Evolutionary conservation across 2,888 invertebrate species (phyloP).

Genomic region (Agriopis aurantiaria): DNA sequence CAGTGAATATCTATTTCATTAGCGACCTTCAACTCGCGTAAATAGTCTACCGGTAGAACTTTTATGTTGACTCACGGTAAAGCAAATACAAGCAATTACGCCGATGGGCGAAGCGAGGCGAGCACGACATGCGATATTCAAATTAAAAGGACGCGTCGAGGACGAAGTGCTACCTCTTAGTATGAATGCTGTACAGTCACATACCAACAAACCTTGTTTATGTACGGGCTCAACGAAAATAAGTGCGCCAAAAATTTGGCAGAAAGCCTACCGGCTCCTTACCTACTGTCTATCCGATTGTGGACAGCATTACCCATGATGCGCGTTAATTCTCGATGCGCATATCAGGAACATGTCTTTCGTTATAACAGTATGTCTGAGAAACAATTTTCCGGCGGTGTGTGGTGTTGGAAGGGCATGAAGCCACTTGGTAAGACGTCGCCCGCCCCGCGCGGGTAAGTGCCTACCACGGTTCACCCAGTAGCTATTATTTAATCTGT

Average conservation of each 20-base stretch:
- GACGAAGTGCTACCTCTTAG: background rate
- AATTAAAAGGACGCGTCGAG: conserved; percentile 32
- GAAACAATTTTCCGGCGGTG: conserved; percentile 61
- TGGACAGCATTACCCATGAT: background rate
- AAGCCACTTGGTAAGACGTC: conserved; percentile 5
- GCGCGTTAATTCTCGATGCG: background rate
- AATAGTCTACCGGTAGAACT: background rate
- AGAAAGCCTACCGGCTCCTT: background rate
- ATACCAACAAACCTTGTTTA: background rate
- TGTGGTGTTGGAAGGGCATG: conserved; percentile 26
- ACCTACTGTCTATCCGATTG: background rate
- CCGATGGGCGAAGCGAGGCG: conserved; percentile 22
- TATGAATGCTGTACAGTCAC: conserved; percentile 1
- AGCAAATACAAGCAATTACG: conserved; percentile 27
- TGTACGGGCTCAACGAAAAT: background rate
- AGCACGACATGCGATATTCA: conserved; percentile 34
- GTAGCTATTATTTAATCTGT: conserved; percentile 9
- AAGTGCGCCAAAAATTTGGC: background rate
- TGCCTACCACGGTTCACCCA: background rate
- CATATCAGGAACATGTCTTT: background rate
- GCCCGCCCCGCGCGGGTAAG: background rate
- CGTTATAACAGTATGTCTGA: conserved; percentile 7
- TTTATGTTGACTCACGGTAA: conserved; percentile 23
- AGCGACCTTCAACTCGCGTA: conserved; percentile 12
- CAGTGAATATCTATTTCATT: conserved; percentile 5